Conservation (phyloP, 2,888 invertebrate genomes). For the Xestia c-nigrum region DNA sequence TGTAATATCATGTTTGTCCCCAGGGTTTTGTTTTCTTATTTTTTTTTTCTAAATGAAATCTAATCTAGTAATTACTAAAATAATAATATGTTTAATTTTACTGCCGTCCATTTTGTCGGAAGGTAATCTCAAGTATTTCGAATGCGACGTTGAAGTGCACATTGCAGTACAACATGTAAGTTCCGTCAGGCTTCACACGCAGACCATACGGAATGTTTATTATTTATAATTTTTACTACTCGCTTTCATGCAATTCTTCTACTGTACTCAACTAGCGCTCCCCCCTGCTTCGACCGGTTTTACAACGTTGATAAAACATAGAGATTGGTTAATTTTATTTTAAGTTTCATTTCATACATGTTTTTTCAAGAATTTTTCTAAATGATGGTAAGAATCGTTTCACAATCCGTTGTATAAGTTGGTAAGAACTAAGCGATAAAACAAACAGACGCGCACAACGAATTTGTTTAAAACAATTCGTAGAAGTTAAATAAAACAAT, state of each 20-base stretch:
- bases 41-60: background rate
- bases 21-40: background rate
- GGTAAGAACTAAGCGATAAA: background rate
- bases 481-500: constrained; percentile 22
- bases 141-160: constrained; percentile 45
- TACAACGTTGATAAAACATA: background rate
- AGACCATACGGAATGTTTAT: constrained; percentile 61
- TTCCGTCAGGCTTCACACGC: constrained; percentile 61
- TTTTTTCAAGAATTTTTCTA: background rate
- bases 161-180: constrained; percentile 62
- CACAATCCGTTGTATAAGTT: too few species aligned
- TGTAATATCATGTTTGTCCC: background rate
- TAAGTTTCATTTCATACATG: background rate
- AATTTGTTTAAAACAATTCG: background rate
- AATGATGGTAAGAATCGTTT: background rate
- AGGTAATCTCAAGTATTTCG: constrained; percentile 36
- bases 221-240: constrained; percentile 60
- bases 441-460: background rate
- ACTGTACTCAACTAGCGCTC: constrained; percentile 9
- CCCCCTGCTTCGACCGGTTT: background rate
- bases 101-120: constrained; percentile 26
- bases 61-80: constrained; percentile 20
- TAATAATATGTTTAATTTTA: constrained; percentile 21
- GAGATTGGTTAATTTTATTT: background rate
- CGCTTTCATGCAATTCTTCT: constrained; percentile 57